Percentiles rank a stretch among this genome's conserved stretches.
Evolutionary conservation across 2,797 vertebrate species (phyloP).

Genomic region (Nannoperca australis): DNA sequence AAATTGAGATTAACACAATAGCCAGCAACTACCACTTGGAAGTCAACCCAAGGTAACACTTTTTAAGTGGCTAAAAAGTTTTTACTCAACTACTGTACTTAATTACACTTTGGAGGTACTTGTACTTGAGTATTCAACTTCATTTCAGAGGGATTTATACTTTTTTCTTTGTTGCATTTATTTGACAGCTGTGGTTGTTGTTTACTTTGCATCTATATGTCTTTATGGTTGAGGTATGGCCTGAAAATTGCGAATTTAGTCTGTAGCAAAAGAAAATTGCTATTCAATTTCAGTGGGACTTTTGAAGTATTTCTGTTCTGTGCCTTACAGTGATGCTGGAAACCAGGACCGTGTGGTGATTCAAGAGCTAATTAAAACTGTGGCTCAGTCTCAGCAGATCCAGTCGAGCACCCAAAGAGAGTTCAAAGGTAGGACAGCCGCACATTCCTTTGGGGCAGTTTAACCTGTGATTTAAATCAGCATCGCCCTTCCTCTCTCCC

Average conservation of each 20-base stretch:
- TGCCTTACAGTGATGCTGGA: constrained; percentile 90
- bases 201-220: neutral
- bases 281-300: neutral
- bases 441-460: neutral
- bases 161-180: neutral
- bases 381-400: constrained; percentile 97
- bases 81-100: neutral
- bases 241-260: neutral
- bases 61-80: no score
- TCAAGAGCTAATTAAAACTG: constrained; percentile 96
- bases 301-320: neutral
- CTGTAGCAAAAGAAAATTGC: neutral
- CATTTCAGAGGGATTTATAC: neutral
- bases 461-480: neutral
- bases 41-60: constrained; percentile 95
- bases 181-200: neutral
- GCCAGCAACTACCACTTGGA: constrained; percentile 99
- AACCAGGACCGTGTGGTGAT: constrained; percentile 96
- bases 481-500: neutral
- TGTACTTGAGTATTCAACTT: neutral
- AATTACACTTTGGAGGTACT: neutral
- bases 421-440: constrained; percentile 90
- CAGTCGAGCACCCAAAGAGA: constrained; percentile 95
- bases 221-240: neutral
- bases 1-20: constrained; percentile 98